These are phyloP conservation scores for Diarsia mendica DNA, from an alignment of 2,888 invertebrate species.

Conservation along the genomic window DNA sequence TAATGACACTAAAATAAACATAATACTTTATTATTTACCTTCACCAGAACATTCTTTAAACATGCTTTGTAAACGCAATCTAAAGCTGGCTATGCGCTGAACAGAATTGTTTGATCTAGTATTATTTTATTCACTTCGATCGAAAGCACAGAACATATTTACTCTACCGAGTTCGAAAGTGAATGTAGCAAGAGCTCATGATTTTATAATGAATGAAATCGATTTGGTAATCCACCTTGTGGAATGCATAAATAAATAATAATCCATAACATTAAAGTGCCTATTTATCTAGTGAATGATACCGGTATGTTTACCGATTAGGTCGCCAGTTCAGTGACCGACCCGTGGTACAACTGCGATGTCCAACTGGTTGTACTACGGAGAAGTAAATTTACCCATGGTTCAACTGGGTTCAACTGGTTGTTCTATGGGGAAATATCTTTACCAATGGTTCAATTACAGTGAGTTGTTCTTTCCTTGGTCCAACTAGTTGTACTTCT, in stretches of 20 bases:
- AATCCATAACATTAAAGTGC: constrained; percentile 15
- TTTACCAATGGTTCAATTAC: too few relatives aligned
- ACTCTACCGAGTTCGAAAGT: too few relatives aligned
- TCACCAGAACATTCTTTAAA: background rate
- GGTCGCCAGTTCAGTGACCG: background rate
- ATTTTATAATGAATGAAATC: constrained; percentile 13
- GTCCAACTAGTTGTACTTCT: too few relatives aligned
- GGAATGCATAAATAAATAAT: background rate
- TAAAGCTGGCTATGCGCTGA: constrained; percentile 4
- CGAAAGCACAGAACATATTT: too few relatives aligned
- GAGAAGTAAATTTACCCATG: too few relatives aligned
- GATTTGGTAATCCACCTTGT: constrained; percentile 8
- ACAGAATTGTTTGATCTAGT: background rate
- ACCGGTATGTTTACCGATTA: background rate
- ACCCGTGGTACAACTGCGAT: too few relatives aligned
- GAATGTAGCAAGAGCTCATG: constrained; percentile 5
- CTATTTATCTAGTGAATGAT: background rate
- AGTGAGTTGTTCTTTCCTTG: too few relatives aligned
- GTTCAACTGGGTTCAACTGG: too few relatives aligned
- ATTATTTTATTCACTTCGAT: background rate
- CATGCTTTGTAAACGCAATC: constrained; percentile 35
- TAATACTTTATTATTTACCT: background rate
- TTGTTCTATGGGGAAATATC: too few relatives aligned
- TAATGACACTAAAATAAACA: background rate
- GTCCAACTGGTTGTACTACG: too few relatives aligned